Base-by-base conservation (phyloP, 1,140 invertebrate species). In the Eriosoma lanigerum region DNA sequence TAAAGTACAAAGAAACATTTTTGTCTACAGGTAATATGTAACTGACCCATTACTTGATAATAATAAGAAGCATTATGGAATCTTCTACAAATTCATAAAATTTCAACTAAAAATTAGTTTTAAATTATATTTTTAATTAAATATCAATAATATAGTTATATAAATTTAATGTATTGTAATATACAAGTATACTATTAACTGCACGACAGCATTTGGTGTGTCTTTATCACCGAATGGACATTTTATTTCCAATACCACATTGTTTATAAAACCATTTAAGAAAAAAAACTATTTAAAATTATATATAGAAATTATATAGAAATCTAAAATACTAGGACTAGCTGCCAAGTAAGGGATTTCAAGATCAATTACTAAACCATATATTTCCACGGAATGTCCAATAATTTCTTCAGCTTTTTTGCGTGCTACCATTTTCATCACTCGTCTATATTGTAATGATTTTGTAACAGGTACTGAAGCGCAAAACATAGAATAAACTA, bases 381-480 rank as follows among this genome's bases (percentile, higher is more conserved):
- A 56, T n/a, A 56, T 56, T n/a, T 56, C 2, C 19, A 56, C 52
- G 21, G n/a, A 9, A 9, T 56, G 6, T 10, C n/a, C 52, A 56
- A 56, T 56, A 56, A 56, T 56, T 56, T 56, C 52, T 6, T 56
- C n/a, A 9, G 52, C n/a, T 56, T 56, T 56, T 56, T 56, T 56
- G 21, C 52, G n/a, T 21, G 52, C 52, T 21, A 21, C 6, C 5
- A 21, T 21, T n/a, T 56, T n/a, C 12, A 10, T 56, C 52, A 56
- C n/a, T 9, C 52, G 52, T 21, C n/a, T n/a, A 56, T 56, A 56
- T 10, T 56, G 52, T 6, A 56, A 56, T 9, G n/a, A 56, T 56
- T 56, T 56, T 21, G 52, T n/a, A 21, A 21, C n/a, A 56, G 52
- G 52, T 24, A 8, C n/a, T 0, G 52, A 0, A 21, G 52, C 52